Conservation (phyloP, 2,113 vertebrate species). For the Nymphicus hollandicus region DNA sequence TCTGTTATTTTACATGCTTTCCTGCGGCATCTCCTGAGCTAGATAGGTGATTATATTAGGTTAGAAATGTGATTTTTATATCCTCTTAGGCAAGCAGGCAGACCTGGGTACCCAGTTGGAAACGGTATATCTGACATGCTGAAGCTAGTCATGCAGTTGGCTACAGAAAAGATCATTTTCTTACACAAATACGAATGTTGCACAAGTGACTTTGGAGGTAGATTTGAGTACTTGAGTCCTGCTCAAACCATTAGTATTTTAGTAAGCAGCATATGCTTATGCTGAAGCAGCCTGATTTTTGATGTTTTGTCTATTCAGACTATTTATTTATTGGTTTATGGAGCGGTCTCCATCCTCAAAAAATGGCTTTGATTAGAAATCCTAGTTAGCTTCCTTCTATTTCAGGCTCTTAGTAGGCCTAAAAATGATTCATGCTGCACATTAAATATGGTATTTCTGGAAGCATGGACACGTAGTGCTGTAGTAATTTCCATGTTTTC, state of each 20-base stretch:
- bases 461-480: accelerated
- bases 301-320: neutral
- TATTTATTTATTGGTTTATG: conserved; percentile 4
- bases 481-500: neutral
- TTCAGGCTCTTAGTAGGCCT: neutral
- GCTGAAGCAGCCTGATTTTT: conserved; percentile 11
- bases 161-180: neutral
- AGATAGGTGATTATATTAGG: neutral
- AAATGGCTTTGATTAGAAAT: conserved; percentile 43
- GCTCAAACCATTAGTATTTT: neutral
- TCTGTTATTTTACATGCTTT: neutral
- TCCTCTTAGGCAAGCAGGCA: neutral
- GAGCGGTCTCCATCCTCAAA: neutral
- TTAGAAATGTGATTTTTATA: neutral
- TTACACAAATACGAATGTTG: neutral
- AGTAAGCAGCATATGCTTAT: neutral
- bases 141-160: neutral
- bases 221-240: neutral
- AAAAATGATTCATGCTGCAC: conserved; percentile 9
- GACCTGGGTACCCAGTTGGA: neutral
- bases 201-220: neutral
- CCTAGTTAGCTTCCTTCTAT: neutral
- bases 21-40: neutral
- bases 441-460: conserved; percentile 6
- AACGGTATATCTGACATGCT: neutral